These are phyloP conservation scores for Andrena hattorfiana DNA, from an alignment of 2,888 invertebrate genomes.

Conservation along the genomic window DNA sequence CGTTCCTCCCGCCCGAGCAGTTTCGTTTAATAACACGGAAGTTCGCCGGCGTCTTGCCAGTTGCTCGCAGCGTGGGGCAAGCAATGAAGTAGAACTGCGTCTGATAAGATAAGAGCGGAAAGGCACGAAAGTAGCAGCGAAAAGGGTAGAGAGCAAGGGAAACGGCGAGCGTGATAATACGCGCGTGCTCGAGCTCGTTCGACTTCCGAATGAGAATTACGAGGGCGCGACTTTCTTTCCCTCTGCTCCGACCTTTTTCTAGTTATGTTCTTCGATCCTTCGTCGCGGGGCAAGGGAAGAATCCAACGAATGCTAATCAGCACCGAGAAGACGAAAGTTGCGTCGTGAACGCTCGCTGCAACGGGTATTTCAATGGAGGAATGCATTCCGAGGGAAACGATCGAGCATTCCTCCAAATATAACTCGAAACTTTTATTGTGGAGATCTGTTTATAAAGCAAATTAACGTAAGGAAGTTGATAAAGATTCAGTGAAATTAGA, in stretches of 20 bases:
- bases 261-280: not conserved
- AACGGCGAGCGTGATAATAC: constrained; percentile 39
- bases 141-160: constrained; percentile 21
- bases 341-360: no score
- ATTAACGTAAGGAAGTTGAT: no score
- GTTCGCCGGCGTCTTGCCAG: constrained; percentile 24
- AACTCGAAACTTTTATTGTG: no score
- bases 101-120: constrained; percentile 51
- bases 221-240: not conserved
- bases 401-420: no score
- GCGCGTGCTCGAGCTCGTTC: constrained; percentile 20
- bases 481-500: no score
- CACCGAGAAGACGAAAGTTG: not conserved
- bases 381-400: not conserved
- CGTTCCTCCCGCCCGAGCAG: constrained; percentile 8
- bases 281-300: not conserved
- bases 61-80: constrained; percentile 1
- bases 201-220: constrained; percentile 24
- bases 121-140: constrained; percentile 24
- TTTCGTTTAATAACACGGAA: constrained; percentile 55
- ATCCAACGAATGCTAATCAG: not conserved
- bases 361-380: not conserved
- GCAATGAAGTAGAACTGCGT: constrained; percentile 45
- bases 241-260: not conserved
- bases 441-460: no score